Evolutionary conservation across 2,888 invertebrate species (phyloP), one percentile per base, ranked within the genome.

Genomic region (Nebria brevicollis): DNA sequence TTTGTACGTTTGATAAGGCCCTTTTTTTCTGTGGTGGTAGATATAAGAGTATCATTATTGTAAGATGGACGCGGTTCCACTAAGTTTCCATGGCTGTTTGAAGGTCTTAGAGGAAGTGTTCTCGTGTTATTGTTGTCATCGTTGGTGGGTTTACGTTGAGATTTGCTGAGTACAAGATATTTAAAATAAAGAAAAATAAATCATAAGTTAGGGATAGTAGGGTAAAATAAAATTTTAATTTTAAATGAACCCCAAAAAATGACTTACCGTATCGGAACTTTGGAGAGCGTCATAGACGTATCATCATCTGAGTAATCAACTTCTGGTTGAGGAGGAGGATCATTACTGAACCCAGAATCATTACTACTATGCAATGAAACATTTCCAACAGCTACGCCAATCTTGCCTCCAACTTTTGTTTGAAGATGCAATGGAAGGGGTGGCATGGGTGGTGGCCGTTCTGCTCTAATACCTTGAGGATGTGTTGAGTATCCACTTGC

Each of bases 251-350:
- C 13, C 54, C 54, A 54, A 68, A 82, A 87, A 77, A 79, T 85
- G 82, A 86, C 89, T 88, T 88, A 91, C 91, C 91, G 90, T 86
- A 90, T 89, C 76, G 91, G 90, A 83, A 91, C 88, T 85, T 91
- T 91, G 65, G 94, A 92, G 86, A 91, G 88, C 83, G 91, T 34
- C 43, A 87, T 89, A 85, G 94, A 92, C 82, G 93, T 94, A 87
- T 97, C 96, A 89, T 96, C 96, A 87, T 97, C 96, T 77, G 96
- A 96, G 89, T 97, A 96, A 89, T 97, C 96, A 82, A 96, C 93
- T 89, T 97, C 96, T 26, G 97, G 97, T 86, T 96, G 95, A 3
- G 96, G 96, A 43, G 93, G 93, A 10, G 95, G 94, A 87, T 97
- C 97, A 87, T 97, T 96, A 86, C 96, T 96, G 89, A 97, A 97